phyloP scores from a whole-genome alignment of 37 sponge, comb jelly and placozoan genomes.

The Aplysina aerophoba region DNA sequence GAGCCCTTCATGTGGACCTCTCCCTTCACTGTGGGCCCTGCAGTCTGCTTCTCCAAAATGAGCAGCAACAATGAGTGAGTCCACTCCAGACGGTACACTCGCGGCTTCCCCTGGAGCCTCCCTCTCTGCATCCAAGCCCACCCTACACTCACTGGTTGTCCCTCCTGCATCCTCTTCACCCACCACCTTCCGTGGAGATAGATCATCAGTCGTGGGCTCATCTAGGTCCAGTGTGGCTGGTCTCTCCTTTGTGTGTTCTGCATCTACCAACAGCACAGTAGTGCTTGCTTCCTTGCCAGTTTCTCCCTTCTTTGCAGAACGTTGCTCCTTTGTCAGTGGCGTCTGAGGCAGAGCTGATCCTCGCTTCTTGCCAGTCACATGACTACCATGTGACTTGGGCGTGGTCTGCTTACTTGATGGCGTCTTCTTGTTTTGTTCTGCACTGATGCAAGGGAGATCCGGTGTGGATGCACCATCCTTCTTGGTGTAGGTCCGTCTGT shows the following conservation, averaged over 20 bases:
- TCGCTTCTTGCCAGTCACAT: no score
- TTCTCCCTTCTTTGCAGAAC: neutral
- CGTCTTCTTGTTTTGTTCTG: no score
- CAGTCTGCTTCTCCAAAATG: neutral
- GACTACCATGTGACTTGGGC: no score
- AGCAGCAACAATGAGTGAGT: slow-evolving; percentile 22
- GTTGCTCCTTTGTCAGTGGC: neutral
- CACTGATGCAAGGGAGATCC: no score
- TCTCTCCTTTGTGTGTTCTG: no score
- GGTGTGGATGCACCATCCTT: slow-evolving; percentile 1
- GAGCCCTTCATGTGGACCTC: no score
- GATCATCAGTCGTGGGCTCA: neutral
- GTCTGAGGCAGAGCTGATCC: neutral
- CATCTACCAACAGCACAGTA: neutral
- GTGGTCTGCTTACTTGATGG: no score
- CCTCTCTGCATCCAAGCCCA: no score
- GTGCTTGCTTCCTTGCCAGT: neutral
- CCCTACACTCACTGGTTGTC: no score
- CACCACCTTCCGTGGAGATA: neutral
- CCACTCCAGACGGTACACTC: slow-evolving; percentile 2
- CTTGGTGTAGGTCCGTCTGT: slow-evolving; percentile 27
- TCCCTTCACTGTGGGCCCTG: no score
- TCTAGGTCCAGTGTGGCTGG: no score
- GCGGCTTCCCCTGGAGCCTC: no score
- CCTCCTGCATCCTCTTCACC: slow-evolving; percentile 1